phyloP scores from a whole-genome alignment of 2,113 vertebrate species.

The Tupaia tana region DNA sequence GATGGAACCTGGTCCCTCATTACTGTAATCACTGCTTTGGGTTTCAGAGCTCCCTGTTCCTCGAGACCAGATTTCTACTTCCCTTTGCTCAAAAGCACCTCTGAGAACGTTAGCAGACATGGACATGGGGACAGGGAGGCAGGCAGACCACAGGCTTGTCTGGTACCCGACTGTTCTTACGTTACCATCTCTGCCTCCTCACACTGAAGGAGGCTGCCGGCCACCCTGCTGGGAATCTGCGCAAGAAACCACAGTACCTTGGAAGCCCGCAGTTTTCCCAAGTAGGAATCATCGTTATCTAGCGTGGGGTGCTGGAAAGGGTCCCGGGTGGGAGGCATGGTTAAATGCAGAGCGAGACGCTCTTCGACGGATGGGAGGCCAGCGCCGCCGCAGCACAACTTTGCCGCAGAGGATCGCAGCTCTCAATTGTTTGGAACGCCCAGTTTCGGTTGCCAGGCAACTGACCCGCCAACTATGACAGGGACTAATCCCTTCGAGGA shows the following conservation, averaged over 20 bases:
- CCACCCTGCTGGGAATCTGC: neutral
- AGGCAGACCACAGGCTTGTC: neutral
- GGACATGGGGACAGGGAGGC: neutral
- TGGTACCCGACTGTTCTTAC: neutral
- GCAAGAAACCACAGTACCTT: constrained; percentile 81
- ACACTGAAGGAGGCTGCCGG: neutral
- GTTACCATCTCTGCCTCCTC: neutral
- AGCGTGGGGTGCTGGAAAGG: constrained; percentile 81
- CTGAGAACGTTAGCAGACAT: neutral
- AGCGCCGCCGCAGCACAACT: neutral
- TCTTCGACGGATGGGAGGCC: neutral
- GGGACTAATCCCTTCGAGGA: neutral
- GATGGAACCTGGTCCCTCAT: neutral
- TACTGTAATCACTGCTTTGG: neutral
- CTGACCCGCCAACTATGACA: constrained; percentile 24
- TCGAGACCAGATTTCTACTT: neutral
- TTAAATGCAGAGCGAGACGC: neutral
- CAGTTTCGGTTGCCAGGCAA: constrained; percentile 84
- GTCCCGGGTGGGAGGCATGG: constrained; percentile 85
- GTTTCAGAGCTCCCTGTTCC: neutral
- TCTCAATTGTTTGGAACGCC: constrained; percentile 73
- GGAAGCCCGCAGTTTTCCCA: constrained; percentile 71
- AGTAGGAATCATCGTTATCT: constrained; percentile 83
- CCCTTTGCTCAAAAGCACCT: constrained; percentile 10
- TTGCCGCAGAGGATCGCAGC: neutral